Evolutionary conservation across 2,888 invertebrate genomes (phyloP), one percentile per base, ranked within the genome.

Genomic region (Temnothorax ravouxi): DNA sequence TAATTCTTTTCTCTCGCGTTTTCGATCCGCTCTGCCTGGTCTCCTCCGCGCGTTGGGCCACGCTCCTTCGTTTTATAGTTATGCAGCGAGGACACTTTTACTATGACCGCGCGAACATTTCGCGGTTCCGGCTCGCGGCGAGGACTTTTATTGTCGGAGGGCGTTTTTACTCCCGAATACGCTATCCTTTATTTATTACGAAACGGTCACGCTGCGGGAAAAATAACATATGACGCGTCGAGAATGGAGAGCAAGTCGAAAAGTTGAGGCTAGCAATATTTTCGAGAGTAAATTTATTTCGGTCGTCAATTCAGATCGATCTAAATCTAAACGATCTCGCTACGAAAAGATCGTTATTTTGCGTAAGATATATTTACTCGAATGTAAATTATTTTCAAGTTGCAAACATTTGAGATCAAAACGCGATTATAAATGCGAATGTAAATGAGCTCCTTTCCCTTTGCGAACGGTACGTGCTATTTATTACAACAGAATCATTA

Each of bases 21-120:
- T 79, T 59, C 86, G 81, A 86, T 54, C 61, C 62, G 50, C 83
- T 86, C 83, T 66, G 71, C 76, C 77, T 75, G 62, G 69, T 44
- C 61, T 67, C 77, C 66, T 67, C 54, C 72, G 77, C 52, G 38
- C 52, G 38, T 59, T 79, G 79, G 64, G 69, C 85, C 76, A 66
- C 81, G 91, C 88, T 92, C 90, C 91, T 92, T 93, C 92, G 91
- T 93, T 93, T 93, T 93, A 93, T 91, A 93, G 93, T 92, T 93
- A 93, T 92, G 92, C 93, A 92, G 90, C 92, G 93, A 91, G 91
- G 93, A 93, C 92, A 91, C 93, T 93, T 93, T 93, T 93, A 93
- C 91, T 92, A 89, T 89, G 83, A 89, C 83, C 83, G 82, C 85
- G 86, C 86, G 88, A 85, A 85, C 88, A 89, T 87, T 90, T 87